These are phyloP conservation scores for Drosophila sproati DNA, from an alignment of 1,140 invertebrate genomes.

Conservation along the genomic window DNA sequence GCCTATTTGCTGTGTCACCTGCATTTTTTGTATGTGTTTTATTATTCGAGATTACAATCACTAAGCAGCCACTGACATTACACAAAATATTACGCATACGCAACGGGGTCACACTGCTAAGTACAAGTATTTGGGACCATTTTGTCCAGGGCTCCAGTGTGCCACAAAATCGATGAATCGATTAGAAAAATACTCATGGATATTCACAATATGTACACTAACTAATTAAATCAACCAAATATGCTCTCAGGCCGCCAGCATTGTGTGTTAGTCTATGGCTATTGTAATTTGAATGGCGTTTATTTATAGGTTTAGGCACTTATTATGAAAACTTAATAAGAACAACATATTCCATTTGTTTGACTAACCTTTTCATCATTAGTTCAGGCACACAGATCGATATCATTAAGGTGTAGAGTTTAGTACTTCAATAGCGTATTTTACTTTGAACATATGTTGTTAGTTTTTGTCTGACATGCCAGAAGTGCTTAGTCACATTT, in stretches of 20 bases:
- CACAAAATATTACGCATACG: conserved; percentile 65
- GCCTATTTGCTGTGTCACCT: conserved; percentile 64
- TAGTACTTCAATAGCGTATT: no score
- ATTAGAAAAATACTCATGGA: conserved; percentile 14
- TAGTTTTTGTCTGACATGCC: no score
- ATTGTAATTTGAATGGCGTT: no score
- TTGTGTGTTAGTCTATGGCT: not conserved
- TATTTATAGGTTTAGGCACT: no score
- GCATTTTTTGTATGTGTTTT: conserved; percentile 43
- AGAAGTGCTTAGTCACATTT: no score
- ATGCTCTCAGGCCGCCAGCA: no score
- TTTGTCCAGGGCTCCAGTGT: conserved; percentile 13
- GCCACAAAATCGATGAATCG: conserved; percentile 34
- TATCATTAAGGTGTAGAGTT: no score
- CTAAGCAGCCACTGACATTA: conserved; percentile 62
- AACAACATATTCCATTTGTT: no score
- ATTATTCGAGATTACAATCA: conserved; percentile 71
- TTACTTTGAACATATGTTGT: no score
- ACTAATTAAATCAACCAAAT: conserved; percentile 19
- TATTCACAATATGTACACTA: conserved; percentile 6
- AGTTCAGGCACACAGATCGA: no score
- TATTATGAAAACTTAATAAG: no score
- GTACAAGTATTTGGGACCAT: not conserved
- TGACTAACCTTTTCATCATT: no score
- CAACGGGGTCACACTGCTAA: conserved; percentile 7